phyloP scores from a whole-genome alignment of 2,797 vertebrate genomes.

The Sebastes oblongus region DNA sequence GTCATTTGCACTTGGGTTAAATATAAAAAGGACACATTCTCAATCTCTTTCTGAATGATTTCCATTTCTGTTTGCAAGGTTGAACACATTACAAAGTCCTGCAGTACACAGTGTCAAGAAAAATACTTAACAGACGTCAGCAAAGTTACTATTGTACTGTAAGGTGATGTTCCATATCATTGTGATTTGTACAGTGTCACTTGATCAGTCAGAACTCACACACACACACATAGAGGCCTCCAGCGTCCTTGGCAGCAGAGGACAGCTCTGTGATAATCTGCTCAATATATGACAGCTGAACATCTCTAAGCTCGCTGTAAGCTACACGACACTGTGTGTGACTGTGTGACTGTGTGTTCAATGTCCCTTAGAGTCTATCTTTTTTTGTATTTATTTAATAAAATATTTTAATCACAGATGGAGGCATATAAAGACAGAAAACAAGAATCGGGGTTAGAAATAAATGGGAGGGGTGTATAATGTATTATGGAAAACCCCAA shows the following conservation, averaged over 20 bases:
- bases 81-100: not conserved
- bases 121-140: not conserved
- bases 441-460: not conserved
- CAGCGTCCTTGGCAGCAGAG: conserved; percentile 32
- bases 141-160: not conserved
- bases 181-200: conserved; percentile 3
- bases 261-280: conserved; percentile 50
- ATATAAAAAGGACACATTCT: not conserved
- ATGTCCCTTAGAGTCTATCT: not conserved
- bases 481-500: not conserved
- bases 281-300: conserved; percentile 54
- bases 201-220: not conserved
- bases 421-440: not conserved
- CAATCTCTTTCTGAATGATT: not conserved
- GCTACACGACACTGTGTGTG: conserved; percentile 1
- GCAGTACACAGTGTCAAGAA: not conserved
- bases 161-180: not conserved
- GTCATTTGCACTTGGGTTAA: not conserved
- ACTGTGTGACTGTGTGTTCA: not conserved
- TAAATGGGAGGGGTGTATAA: not conserved
- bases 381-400: not conserved
- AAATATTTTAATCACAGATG: not conserved
- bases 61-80: not conserved
- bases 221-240: not conserved
- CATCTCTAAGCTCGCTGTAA: conserved; percentile 41